Percentiles rank a stretch among this genome's conserved stretches.
Evolutionary conservation across 2,797 vertebrate species (phyloP).

Genomic region (Botia almorhae): DNA sequence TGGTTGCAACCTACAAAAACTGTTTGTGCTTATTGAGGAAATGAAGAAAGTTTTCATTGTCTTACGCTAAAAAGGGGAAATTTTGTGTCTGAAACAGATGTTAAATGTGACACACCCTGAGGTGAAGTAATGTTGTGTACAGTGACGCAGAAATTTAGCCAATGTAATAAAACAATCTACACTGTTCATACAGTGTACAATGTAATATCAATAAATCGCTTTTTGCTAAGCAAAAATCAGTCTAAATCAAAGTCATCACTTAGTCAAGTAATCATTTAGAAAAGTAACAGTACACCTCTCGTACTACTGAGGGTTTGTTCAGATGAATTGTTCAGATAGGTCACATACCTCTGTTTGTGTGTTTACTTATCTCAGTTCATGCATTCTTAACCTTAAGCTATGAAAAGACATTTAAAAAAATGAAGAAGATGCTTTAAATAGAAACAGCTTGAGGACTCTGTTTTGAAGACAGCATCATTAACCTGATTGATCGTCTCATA

Average conservation of each 20-base stretch:
- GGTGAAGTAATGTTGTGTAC: constrained; percentile 17
- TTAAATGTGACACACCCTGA: constrained; percentile 49
- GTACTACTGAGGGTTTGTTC: neutral
- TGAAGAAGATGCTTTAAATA: neutral
- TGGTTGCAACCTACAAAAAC: constrained; percentile 27
- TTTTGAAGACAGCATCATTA: constrained; percentile 1
- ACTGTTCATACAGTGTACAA: neutral
- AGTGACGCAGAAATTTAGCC: constrained; percentile 35
- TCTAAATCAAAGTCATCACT: too few relatives aligned
- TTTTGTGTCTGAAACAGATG: neutral
- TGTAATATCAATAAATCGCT: neutral
- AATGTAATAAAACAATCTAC: constrained; percentile 10
- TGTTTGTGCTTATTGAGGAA: constrained; percentile 22
- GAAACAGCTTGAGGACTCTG: neutral
- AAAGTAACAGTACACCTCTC: too few relatives aligned
- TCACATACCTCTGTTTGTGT: neutral
- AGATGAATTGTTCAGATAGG: neutral
- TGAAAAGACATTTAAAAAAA: neutral
- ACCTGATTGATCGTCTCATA: constrained; percentile 22
- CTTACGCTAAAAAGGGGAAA: neutral
- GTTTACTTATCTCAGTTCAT: neutral
- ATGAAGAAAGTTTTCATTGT: constrained; percentile 44
- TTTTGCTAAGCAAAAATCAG: too few relatives aligned
- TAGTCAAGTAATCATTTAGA: too few relatives aligned
- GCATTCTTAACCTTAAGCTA: neutral